A percentile compares a stretch with the other conserved stretches of the same genome.
Conservation (phyloP, 2,888 invertebrate species). For the Drosophila koepferae region DNA sequence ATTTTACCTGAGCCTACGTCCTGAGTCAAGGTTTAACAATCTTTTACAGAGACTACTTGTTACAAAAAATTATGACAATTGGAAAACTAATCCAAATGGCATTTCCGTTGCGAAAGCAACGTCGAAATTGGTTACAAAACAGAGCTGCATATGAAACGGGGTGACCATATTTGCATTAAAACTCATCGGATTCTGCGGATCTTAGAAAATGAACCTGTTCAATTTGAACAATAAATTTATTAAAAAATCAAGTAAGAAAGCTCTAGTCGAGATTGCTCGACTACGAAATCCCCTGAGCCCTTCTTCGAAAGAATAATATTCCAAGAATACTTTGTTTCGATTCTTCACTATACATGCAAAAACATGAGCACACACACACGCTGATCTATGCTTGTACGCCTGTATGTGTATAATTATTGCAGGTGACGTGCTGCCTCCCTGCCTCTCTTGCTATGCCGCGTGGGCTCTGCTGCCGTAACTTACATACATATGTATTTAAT, state of each 20-base stretch:
- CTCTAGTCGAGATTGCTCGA: not conserved
- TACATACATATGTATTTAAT: too few relatives aligned
- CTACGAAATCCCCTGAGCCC: too few relatives aligned
- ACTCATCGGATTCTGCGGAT: too few relatives aligned
- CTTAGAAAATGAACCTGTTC: not conserved
- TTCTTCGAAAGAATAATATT: too few relatives aligned
- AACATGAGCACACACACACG: too few relatives aligned
- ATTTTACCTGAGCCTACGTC: conserved; percentile 18
- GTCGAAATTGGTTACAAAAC: not conserved
- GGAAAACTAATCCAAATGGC: not conserved
- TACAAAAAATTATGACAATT: not conserved
- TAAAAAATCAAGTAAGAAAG: not conserved
- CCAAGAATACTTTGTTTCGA: too few relatives aligned
- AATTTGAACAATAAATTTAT: not conserved
- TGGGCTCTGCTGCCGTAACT: too few relatives aligned
- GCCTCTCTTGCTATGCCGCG: too few relatives aligned
- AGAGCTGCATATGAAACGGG: conserved; percentile 7
- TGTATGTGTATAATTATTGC: too few relatives aligned
- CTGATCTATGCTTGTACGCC: too few relatives aligned
- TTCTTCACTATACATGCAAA: too few relatives aligned
- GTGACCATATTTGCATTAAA: not conserved
- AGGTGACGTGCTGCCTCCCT: too few relatives aligned
- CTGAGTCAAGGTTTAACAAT: not conserved
- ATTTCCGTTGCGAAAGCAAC: not conserved
- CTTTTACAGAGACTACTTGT: not conserved